Evolutionary conservation across 2,113 vertebrate genomes (phyloP), one percentile per base, ranked within the genome.

Genomic region (Phyllostomus hastatus): DNA sequence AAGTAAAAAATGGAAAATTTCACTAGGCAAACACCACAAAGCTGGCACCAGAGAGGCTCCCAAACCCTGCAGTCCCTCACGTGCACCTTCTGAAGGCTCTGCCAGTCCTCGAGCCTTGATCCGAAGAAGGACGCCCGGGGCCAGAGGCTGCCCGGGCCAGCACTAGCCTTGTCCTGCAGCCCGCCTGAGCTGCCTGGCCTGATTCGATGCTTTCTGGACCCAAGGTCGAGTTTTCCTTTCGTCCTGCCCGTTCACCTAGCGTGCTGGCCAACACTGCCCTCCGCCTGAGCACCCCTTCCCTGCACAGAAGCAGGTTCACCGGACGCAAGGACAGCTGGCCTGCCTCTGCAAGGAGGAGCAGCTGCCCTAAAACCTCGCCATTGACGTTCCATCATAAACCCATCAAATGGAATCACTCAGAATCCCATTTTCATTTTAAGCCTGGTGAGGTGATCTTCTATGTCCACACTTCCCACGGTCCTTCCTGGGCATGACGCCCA

Each of bases 401-500:
- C 78, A 84, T 52, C 72, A 6, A 59, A 88, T 0, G 69, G 81
- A 88, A 69, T 48, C 88, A 85, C 0, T 0, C 54, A 61, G 5
- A 70, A 75, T 5, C 24, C 84, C 50, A 33, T 59, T 88, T 81
- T 73, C 75, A 66, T 43, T 7, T 82, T 16, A 69, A 72, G 76
- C 64, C 87, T 28, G n/a, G 46, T 0, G 0, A 72, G 96, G 90
- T n/a, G 95, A 94, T 86, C 20, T 86, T 88, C 81, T 86, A 48
- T 16, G 59, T 5, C 73, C 79, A 88, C 15, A 82, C 28, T 95
- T 86, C 94, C 92, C 97, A 92, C 82, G 92, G 80, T 95, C 72
- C n/a, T 92, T 91, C 94, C 85, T 83, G 82, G 94, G 78, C 84
- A 91, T 78, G 84, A 79, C 94, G 95, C 92, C 92, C 33, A 22